These are phyloP conservation scores for Prorops nasuta DNA, from an alignment of 1,140 invertebrate species.

Conservation along the genomic window DNA sequence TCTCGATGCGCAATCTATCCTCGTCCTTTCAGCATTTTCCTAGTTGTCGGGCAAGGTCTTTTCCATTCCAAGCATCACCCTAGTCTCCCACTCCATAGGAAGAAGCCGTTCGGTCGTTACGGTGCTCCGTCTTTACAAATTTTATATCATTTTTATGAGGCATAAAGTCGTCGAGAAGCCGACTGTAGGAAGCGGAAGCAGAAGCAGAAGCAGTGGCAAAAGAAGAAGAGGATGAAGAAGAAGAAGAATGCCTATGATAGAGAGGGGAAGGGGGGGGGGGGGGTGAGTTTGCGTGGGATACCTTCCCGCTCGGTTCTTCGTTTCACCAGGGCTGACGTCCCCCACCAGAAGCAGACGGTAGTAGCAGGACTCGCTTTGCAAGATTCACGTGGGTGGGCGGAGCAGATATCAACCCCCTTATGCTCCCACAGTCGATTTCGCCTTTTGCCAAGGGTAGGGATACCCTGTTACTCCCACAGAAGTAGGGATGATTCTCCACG, in stretches of 20 bases:
- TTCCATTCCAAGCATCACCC: constrained; percentile 24
- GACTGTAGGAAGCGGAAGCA: constrained; percentile 22
- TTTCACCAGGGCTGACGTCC: not conserved
- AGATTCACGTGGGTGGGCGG: constrained; percentile 44
- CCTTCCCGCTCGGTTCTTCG: constrained; percentile 2
- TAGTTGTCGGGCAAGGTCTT: too few relatives aligned
- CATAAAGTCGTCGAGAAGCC: constrained; percentile 54
- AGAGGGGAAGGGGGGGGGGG: constrained; percentile 5
- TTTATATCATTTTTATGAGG: constrained; percentile 57
- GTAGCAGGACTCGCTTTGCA: not conserved
- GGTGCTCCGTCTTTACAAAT: constrained; percentile 54
- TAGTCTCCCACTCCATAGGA: constrained; percentile 38
- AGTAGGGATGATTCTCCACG: too few relatives aligned
- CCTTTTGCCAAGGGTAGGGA: not conserved
- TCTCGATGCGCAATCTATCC: too few relatives aligned
- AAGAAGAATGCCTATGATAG: too few relatives aligned
- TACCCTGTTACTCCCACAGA: not conserved
- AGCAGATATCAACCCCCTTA: constrained; percentile 34
- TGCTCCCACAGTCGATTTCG: constrained; percentile 1
- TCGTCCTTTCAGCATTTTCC: too few relatives aligned
- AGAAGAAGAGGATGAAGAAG: too few relatives aligned
- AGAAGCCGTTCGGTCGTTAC: constrained; percentile 49
- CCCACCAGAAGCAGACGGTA: too few relatives aligned
- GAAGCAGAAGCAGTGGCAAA: too few relatives aligned
- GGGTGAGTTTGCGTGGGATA: constrained; percentile 5